phyloP scores from a whole-genome alignment of 2,113 vertebrate genomes.

The Percina caprodes region DNA sequence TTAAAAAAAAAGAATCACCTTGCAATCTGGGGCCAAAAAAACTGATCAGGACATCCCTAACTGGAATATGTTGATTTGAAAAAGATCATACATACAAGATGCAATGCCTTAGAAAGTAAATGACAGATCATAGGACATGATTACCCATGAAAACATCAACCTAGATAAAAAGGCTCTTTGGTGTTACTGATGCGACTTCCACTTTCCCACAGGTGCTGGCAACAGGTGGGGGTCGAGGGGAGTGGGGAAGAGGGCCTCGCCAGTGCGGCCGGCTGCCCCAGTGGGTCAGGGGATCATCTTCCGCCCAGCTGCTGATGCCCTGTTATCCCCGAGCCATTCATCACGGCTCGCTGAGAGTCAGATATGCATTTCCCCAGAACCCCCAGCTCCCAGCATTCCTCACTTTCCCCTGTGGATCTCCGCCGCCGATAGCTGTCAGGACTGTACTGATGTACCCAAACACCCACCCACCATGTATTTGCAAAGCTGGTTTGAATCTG shows the following conservation, averaged over 20 bases:
- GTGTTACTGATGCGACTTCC: conserved; percentile 19
- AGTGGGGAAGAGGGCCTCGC: conserved; percentile 2
- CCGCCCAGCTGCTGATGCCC: conserved; percentile 77
- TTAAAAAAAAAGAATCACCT: too few relatives aligned
- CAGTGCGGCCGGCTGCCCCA: conserved; percentile 33
- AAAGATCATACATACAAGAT: neutral
- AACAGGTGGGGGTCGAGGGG: conserved; percentile 56
- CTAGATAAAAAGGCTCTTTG: neutral
- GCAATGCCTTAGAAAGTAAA: neutral
- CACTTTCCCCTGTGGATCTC: conserved; percentile 55
- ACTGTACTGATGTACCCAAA: conserved; percentile 21
- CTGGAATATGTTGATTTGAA: neutral
- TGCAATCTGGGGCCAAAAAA: too few relatives aligned
- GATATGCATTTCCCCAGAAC: conserved; percentile 54
- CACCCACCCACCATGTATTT: conserved; percentile 21
- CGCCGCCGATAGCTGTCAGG: conserved; percentile 51
- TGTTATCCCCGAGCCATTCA: conserved; percentile 70
- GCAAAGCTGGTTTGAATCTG: conserved; percentile 40
- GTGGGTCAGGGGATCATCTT: conserved; percentile 69
- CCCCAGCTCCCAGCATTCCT: conserved; percentile 57
- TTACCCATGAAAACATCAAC: neutral
- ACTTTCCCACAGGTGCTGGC: conserved; percentile 64
- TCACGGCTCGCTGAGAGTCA: conserved; percentile 77
- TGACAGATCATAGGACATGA: neutral
- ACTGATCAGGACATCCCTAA: too few relatives aligned